Base-by-base conservation (phyloP, 2,113 vertebrate genomes). In the Varanus salvator region DNA sequence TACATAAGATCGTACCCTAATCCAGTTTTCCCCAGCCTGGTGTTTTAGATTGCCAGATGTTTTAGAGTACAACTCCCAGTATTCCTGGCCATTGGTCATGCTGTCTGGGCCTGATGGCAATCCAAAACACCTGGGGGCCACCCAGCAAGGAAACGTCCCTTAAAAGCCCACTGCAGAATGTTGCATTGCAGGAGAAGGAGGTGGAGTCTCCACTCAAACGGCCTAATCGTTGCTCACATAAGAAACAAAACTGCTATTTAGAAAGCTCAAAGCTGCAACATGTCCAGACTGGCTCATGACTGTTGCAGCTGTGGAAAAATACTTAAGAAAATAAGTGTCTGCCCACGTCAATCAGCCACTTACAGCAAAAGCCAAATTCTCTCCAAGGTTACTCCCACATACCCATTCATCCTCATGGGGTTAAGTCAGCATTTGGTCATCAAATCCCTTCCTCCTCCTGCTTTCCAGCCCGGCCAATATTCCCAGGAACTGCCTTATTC, bases 261-360 rank as follows among this genome's bases (percentile, higher is more conserved):
- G 4, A 76, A 87, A 71, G 78, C 0, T 0, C 1, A n/a, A 8
- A 86, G 86, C 38, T 87, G 50, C 86, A 87, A 52, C 0, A 0
- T 15, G 34, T 77, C 87, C 83, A 85, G 86, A 84, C 80, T 90
- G 82, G 75, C 2, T 80, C 31, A 89, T 71, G 76, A 84, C 89
- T 84, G 57, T 38, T 38, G 21, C 60, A 8, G 15, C 1, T 77
- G 76, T 1, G 66, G 15, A 87, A 68, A 29, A 76, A n/a, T 9
- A 50, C 34, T 82, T 8, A 1, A 81, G 66, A 66, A 90, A 90
- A 50, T n/a, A 29, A 44, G 64, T 48, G 19, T 64, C 80, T 19
- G 74, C 15, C 71, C 1, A 17, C n/a, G 0, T 82, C 31, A 78
- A 90, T 86, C 34, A 31, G 68, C 8, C 85, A 57, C 90, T 75